Percentiles rank a stretch among this genome's conserved stretches.
Evolutionary conservation across 2,113 vertebrate species (phyloP).

Genomic region (Plestiodon gilberti): DNA sequence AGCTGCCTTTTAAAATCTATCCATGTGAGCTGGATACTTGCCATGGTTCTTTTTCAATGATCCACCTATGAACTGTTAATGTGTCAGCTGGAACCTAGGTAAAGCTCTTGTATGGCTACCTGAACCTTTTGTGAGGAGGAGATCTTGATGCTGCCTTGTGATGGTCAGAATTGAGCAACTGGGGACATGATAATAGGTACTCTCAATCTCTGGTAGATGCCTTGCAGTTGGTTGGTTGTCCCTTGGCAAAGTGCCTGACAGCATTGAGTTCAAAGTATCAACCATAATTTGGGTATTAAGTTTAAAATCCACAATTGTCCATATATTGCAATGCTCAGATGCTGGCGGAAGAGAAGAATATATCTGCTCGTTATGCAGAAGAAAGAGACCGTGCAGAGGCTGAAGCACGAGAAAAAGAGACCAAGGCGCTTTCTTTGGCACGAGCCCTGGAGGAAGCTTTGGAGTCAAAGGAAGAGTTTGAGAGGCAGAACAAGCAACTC

Average conservation of each 20-base stretch:
- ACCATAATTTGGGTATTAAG: neutral
- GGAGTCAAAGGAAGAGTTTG: slow-evolving; percentile 93
- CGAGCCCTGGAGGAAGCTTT: slow-evolving; percentile 92
- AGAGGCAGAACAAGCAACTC: slow-evolving; percentile 95
- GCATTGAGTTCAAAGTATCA: neutral
- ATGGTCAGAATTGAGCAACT: neutral
- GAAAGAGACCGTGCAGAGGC: slow-evolving; percentile 95
- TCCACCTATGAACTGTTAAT: neutral
- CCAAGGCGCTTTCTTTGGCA: slow-evolving; percentile 91
- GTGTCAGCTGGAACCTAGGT: neutral
- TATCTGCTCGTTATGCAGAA: slow-evolving; percentile 92
- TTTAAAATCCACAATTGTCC: neutral
- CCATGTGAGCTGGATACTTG: neutral
- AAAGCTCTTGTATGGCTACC: neutral
- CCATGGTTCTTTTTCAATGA: neutral
- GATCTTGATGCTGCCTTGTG: neutral
- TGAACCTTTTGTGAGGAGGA: neutral
- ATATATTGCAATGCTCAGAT: slow-evolving; percentile 72
- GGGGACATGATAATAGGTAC: neutral
- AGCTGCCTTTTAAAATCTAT: neutral
- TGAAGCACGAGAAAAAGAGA: slow-evolving; percentile 95
- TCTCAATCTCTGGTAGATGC: too few relatives aligned
- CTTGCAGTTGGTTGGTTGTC: neutral
- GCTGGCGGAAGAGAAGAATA: slow-evolving; percentile 93
- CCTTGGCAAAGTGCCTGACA: neutral